These are phyloP conservation scores for Simalia tracyae DNA, from an alignment of 2,797 vertebrate species.

Conservation along the genomic window DNA sequence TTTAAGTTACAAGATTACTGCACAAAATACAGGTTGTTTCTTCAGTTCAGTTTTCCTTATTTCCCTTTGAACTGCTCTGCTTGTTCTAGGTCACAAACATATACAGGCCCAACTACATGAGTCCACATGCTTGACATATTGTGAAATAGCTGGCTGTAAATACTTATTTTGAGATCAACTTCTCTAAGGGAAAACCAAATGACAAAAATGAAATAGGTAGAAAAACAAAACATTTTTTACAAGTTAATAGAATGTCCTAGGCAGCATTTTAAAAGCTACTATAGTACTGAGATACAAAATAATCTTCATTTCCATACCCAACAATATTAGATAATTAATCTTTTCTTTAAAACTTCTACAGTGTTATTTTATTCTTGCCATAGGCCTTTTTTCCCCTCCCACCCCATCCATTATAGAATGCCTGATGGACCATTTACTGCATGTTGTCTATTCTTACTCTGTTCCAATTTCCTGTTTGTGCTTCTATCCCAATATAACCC, in stretches of 20 bases:
- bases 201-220: slow-evolving; percentile 50
- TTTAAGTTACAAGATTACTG: neutral
- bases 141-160: neutral
- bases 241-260: slow-evolving; percentile 34
- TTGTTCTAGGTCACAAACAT: neutral
- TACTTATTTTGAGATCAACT: neutral
- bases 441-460: neutral
- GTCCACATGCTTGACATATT: neutral
- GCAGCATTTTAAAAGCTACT: slow-evolving; percentile 7
- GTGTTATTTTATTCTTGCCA: neutral
- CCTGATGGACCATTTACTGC: neutral
- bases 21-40: neutral
- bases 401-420: neutral
- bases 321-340: neutral
- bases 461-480: slow-evolving; percentile 3
- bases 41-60: neutral
- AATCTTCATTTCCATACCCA: slow-evolving; percentile 26
- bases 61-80: neutral
- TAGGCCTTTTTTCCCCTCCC: neutral
- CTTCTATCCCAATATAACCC: neutral
- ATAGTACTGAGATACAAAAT: neutral
- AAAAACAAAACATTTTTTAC: neutral
- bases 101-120: neutral
- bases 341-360: neutral
- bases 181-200: slow-evolving; percentile 50